phyloP scores from a whole-genome alignment of 1,140 invertebrate species.

The Sminthurides bifidus region DNA sequence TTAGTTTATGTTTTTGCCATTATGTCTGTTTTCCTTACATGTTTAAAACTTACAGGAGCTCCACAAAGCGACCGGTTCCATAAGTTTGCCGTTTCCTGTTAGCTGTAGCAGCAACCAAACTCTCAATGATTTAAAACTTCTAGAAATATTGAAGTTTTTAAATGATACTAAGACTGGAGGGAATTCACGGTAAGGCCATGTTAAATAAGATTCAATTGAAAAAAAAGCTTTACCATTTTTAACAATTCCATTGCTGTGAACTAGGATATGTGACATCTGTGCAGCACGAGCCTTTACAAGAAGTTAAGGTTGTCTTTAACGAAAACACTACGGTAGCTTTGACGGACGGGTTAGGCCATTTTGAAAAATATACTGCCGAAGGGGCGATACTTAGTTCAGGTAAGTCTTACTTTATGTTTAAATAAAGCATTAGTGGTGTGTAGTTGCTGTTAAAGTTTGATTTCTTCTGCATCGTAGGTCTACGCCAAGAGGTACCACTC shows the following conservation, averaged over 20 bases:
- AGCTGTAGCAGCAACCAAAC: conserved; percentile 12
- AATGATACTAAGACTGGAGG: conserved; percentile 5
- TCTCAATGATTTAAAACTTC: not conserved
- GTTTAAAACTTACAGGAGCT: conserved; percentile 2
- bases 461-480: not conserved
- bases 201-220: not conserved
- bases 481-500: conserved; percentile 40
- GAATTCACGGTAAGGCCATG: conserved; percentile 25
- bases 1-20: not conserved
- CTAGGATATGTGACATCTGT: conserved; percentile 23
- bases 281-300: conserved; percentile 46
- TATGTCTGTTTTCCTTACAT: not conserved
- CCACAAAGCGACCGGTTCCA: conserved; percentile 6
- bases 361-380: conserved; percentile 43
- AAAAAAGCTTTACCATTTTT: not conserved
- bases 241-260: conserved; percentile 2
- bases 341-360: conserved; percentile 46
- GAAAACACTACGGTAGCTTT: conserved; percentile 37
- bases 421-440: not conserved
- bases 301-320: conserved; percentile 44
- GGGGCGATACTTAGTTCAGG: conserved; percentile 44
- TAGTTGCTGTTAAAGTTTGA: not conserved
- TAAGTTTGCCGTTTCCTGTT: conserved; percentile 18
- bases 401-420: conserved; percentile 3
- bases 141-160: conserved; percentile 8